Evolutionary conservation across 2,888 invertebrate genomes (phyloP).

Genomic region (Allygus modestus): DNA sequence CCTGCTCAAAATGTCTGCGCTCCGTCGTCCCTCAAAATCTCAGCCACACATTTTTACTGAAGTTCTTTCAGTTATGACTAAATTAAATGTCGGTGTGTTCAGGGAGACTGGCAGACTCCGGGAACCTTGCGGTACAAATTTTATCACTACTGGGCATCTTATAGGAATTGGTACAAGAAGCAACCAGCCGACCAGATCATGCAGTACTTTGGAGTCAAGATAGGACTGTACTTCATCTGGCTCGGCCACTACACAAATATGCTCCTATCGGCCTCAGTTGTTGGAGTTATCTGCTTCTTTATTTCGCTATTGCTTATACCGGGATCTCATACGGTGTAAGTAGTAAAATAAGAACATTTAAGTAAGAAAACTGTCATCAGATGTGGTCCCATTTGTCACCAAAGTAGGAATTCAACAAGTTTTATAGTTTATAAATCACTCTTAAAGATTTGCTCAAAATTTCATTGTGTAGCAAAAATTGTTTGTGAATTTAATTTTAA

Average conservation of each 20-base stretch:
- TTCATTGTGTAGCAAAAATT: no score
- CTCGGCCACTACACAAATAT: background rate
- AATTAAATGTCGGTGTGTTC: no score
- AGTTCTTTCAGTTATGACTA: no score
- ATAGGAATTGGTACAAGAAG: background rate
- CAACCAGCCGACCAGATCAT: background rate
- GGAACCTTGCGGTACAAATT: background rate
- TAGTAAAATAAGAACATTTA: background rate
- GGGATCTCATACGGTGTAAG: background rate
- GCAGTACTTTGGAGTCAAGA: conserved; percentile 26
- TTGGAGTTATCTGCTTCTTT: background rate
- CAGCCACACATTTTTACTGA: no score
- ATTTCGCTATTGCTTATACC: background rate
- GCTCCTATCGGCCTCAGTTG: background rate
- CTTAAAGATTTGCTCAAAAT: no score
- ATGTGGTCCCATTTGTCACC: no score
- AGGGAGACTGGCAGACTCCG: background rate
- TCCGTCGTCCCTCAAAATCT: no score
- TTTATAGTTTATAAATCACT: no score
- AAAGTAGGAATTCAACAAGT: no score
- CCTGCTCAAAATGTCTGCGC: no score
- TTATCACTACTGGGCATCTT: background rate
- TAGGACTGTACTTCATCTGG: conserved; percentile 68
- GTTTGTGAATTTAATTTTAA: no score
- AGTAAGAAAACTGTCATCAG: no score